These are phyloP conservation scores for Eulemur albifrons DNA, from an alignment of 2,797 vertebrate genomes.

Conservation along the genomic window DNA sequence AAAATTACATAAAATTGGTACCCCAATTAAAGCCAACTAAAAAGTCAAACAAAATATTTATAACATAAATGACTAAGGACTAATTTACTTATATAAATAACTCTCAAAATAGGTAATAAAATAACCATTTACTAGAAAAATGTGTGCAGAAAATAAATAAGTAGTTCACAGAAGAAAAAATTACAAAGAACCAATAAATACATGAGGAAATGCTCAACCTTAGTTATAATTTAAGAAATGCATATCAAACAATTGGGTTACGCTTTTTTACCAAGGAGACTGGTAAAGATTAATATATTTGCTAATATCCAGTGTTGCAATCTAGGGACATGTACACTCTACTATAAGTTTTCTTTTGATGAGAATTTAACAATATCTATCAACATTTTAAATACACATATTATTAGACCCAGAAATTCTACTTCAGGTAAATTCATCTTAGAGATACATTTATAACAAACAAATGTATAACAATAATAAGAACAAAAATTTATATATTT, in stretches of 20 bases:
- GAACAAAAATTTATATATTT: not conserved
- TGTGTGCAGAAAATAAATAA: too few species aligned
- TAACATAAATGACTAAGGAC: too few species aligned
- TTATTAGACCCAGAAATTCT: not conserved
- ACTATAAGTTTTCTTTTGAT: not conserved
- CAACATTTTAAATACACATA: not conserved
- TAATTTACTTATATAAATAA: too few species aligned
- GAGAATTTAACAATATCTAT: not conserved
- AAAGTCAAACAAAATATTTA: too few species aligned
- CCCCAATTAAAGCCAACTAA: too few species aligned
- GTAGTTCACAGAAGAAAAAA: too few species aligned
- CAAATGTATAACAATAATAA: not conserved
- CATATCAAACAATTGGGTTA: not conserved
- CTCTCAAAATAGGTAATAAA: too few species aligned
- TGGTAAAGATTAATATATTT: not conserved
- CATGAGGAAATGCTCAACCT: not conserved
- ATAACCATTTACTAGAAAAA: too few species aligned
- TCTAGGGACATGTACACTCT: not conserved
- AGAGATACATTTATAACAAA: not conserved
- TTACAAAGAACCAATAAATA: not conserved
- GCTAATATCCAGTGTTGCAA: not conserved
- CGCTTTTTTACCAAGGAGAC: not conserved
- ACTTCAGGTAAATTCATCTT: not conserved
- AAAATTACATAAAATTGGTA: too few species aligned
- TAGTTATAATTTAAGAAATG: not conserved